Percentiles rank a stretch among this genome's conserved stretches.
phyloP scores from a whole-genome alignment of 2,888 invertebrate species.

The Pyralis farinalis region DNA sequence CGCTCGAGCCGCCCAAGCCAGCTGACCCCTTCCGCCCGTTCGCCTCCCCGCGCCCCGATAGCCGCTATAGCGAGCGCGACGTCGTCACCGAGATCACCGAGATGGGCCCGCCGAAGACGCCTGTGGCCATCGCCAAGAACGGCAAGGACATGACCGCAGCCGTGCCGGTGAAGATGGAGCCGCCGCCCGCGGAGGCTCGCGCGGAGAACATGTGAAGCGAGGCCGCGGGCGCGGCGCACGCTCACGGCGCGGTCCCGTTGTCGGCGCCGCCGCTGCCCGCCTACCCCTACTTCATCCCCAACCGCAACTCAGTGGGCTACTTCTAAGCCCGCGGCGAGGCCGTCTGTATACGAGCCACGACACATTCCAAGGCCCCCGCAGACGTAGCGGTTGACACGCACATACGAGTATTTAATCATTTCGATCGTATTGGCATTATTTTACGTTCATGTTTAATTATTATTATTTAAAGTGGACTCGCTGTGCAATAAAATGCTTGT shows the following conservation, averaged over 20 bases:
- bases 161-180: constrained; percentile 87
- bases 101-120: constrained; percentile 70
- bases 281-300: constrained; percentile 68
- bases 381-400: neutral
- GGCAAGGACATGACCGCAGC: constrained; percentile 74
- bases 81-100: constrained; percentile 59
- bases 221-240: constrained; percentile 64
- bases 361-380: constrained; percentile 9
- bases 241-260: constrained; percentile 26
- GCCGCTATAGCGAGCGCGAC: constrained; percentile 86
- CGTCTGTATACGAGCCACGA: constrained; percentile 7
- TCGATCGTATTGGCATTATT: constrained; percentile 46
- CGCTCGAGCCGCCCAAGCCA: constrained; percentile 82
- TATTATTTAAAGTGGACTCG: constrained; percentile 69
- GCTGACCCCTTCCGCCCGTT: constrained; percentile 79
- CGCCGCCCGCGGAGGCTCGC: constrained; percentile 81
- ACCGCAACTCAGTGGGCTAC: constrained; percentile 68
- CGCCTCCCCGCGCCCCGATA: constrained; percentile 79
- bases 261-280: constrained; percentile 64
- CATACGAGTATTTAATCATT: constrained; percentile 19
- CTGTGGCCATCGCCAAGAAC: constrained; percentile 46
- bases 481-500: constrained; percentile 78
- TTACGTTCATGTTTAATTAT: constrained; percentile 50
- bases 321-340: constrained; percentile 42
- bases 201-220: constrained; percentile 75